Percentiles rank a stretch among this genome's conserved stretches.
phyloP scores from a whole-genome alignment of 2,113 vertebrate genomes.

The Xiphophorus hellerii region DNA sequence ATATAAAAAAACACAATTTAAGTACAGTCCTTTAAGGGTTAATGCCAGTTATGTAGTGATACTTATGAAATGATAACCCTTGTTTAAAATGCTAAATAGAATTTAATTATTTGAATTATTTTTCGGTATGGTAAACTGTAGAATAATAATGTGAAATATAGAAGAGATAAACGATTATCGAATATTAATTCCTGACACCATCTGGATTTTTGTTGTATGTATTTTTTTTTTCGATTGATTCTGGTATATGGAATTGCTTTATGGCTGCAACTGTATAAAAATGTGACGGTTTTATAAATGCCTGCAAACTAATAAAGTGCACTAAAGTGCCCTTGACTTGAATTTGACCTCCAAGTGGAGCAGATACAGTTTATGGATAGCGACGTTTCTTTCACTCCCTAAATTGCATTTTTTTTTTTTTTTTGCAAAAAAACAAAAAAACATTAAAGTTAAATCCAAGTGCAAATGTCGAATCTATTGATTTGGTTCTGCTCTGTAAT shows the following conservation, averaged over 20 bases:
- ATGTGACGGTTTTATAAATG: slow-evolving; percentile 42
- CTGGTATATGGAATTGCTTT: slow-evolving; percentile 4
- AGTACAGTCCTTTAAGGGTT: not conserved
- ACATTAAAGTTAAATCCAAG: slow-evolving; percentile 46
- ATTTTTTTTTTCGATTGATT: not conserved
- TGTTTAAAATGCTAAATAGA: not conserved
- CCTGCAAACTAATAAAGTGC: slow-evolving; percentile 58
- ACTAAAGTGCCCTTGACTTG: slow-evolving; percentile 67
- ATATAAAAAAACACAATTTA: too few species aligned
- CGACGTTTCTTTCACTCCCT: slow-evolving; percentile 16
- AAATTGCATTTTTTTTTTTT: not conserved
- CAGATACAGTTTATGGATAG: not conserved
- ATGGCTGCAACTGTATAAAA: slow-evolving; percentile 42
- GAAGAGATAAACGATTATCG: not conserved
- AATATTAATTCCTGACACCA: slow-evolving; percentile 28
- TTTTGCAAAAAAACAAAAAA: not conserved
- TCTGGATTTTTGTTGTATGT: slow-evolving; percentile 39
- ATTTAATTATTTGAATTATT: not conserved
- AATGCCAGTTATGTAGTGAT: not conserved
- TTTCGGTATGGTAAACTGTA: not conserved
- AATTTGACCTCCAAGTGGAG: slow-evolving; percentile 46
- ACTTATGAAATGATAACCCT: not conserved
- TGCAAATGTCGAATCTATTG: slow-evolving; percentile 50
- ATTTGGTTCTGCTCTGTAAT: slow-evolving; percentile 16
- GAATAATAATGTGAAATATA: not conserved